Evolutionary conservation across 2,797 vertebrate genomes (phyloP).

Genomic region (Amblyopsis hoosieri): DNA sequence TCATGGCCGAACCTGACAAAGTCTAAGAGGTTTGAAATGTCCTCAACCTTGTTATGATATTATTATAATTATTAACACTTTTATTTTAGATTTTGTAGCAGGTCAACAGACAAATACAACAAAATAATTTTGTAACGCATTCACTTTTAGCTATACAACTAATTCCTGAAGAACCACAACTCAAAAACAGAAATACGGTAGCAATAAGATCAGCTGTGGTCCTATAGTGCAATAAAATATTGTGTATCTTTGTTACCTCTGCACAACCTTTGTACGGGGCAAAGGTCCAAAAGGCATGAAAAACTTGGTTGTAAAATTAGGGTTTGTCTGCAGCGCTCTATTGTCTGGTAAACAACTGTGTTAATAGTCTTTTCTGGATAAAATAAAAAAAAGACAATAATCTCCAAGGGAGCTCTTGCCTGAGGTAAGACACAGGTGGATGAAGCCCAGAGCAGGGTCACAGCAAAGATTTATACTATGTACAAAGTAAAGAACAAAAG

Average conservation of each 20-base stretch:
- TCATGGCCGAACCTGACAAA: conserved; percentile 72
- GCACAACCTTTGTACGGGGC: not conserved
- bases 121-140: conserved; percentile 1
- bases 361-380: conserved; percentile 49
- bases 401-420: conserved; percentile 83
- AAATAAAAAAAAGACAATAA: conserved; percentile 50
- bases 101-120: conserved; percentile 9
- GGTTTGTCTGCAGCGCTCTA: conserved; percentile 36
- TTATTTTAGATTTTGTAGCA: conserved; percentile 18
- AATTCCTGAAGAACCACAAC: conserved; percentile 6
- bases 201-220: not conserved
- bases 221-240: conserved; percentile 15
- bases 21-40: conserved; percentile 50
- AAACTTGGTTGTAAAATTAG: conserved; percentile 26
- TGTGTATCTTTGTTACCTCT: conserved; percentile 11
- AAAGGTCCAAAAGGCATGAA: conserved; percentile 12
- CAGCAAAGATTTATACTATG: conserved; percentile 95
- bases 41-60: conserved; percentile 18
- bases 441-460: conserved; percentile 90
- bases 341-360: conserved; percentile 64
- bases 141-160: conserved; percentile 9
- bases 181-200: conserved; percentile 1
- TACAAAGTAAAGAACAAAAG: conserved; percentile 91
- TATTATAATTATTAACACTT: conserved; percentile 9
- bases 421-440: conserved; percentile 95